A percentile compares a stretch with the other conserved stretches of the same genome.
phyloP scores from a whole-genome alignment of 2,888 invertebrate species.

The Erebia palarica region DNA sequence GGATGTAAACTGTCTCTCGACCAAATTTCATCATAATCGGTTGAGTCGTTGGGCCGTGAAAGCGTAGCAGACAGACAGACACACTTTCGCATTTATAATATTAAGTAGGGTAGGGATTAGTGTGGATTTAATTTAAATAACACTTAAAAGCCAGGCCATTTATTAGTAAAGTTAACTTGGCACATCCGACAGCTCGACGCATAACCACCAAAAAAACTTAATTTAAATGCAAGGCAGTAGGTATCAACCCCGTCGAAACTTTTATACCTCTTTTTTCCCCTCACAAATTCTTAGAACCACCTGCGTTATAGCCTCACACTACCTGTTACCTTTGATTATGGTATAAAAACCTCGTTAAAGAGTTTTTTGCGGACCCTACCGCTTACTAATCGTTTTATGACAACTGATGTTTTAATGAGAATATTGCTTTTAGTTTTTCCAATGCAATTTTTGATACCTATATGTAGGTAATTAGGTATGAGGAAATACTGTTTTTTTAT shows the following conservation, averaged over 20 bases:
- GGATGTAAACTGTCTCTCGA: too few species aligned
- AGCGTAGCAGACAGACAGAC: too few species aligned
- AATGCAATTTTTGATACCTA: neutral
- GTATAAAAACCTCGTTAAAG: constrained; percentile 73
- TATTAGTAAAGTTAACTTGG: constrained; percentile 26
- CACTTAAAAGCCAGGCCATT: constrained; percentile 8
- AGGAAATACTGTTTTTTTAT: too few species aligned
- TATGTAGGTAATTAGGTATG: too few species aligned
- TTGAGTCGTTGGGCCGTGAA: too few species aligned
- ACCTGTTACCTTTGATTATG: constrained; percentile 59
- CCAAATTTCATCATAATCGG: too few species aligned
- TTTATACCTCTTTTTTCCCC: constrained; percentile 36
- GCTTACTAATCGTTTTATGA: constrained; percentile 72
- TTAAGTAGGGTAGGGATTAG: too few species aligned
- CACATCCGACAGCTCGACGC: constrained; percentile 31
- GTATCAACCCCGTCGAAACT: constrained; percentile 34
- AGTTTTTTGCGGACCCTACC: constrained; percentile 61
- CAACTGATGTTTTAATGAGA: constrained; percentile 67
- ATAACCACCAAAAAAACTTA: constrained; percentile 27
- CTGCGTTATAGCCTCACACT: constrained; percentile 46
- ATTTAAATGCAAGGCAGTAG: constrained; percentile 30
- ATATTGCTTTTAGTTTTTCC: constrained; percentile 44
- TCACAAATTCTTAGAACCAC: constrained; percentile 46
- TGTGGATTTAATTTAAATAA: too few species aligned
- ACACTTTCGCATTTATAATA: too few species aligned